Percentiles rank a stretch among this genome's conserved stretches.
phyloP scores from a whole-genome alignment of 2,888 invertebrate genomes.

The Acronicta psi region DNA sequence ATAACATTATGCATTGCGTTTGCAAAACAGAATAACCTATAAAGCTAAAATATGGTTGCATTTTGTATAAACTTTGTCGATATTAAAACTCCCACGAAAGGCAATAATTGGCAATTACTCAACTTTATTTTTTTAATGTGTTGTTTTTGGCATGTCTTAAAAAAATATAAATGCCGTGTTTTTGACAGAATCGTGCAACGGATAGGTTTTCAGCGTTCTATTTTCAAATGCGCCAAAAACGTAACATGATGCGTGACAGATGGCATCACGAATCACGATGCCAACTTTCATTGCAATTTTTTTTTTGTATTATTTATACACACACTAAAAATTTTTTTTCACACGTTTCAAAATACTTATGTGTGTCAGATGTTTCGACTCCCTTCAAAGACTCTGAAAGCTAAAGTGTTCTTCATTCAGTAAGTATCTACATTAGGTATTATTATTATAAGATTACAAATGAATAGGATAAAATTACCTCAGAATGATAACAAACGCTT shows the following conservation, averaged over 20 bases:
- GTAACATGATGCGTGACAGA: constrained; percentile 37
- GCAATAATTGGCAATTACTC: neutral
- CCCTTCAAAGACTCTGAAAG: too few relatives aligned
- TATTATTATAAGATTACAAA: too few relatives aligned
- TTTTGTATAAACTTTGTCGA: neutral
- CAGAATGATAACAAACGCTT: too few relatives aligned
- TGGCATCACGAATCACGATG: constrained; percentile 18
- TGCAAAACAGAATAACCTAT: constrained; percentile 9
- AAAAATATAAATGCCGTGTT: constrained; percentile 21
- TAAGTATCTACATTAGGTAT: too few relatives aligned
- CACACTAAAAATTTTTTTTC: neutral
- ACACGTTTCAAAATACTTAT: neutral
- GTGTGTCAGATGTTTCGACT: neutral
- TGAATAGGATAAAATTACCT: too few relatives aligned
- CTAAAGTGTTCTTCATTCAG: too few relatives aligned
- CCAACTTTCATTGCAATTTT: constrained; percentile 37
- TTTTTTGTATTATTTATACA: neutral
- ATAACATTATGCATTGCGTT: constrained; percentile 27
- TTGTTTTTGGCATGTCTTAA: too few relatives aligned
- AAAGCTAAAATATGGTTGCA: constrained; percentile 8
- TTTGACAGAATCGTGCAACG: constrained; percentile 28
- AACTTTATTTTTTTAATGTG: neutral
- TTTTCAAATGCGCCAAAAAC: constrained; percentile 53
- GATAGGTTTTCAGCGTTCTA: constrained; percentile 45
- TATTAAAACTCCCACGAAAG: constrained; percentile 1